A percentile compares a stretch with the other conserved stretches of the same genome.
Conservation (phyloP, 2,113 vertebrate genomes). For the Tympanuchus pallidicinctus region DNA sequence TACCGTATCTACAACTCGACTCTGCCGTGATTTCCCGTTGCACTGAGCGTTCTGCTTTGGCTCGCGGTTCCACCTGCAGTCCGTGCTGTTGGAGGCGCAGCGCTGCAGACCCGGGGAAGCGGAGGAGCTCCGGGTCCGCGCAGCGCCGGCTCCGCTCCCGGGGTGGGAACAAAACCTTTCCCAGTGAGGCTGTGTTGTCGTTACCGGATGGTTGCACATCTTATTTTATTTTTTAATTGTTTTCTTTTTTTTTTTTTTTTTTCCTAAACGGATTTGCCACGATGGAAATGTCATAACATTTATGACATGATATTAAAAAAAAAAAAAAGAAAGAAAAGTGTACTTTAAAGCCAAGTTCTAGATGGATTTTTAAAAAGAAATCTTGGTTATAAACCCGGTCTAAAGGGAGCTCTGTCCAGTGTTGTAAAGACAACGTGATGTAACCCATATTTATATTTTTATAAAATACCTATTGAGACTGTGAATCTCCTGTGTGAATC, state of each 20-base stretch:
- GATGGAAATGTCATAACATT: constrained; percentile 96
- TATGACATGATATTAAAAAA: constrained; percentile 88
- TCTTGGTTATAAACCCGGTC: constrained; percentile 82
- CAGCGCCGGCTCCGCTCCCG: too few species aligned
- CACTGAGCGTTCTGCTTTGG: constrained; percentile 89
- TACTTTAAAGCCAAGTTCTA: constrained; percentile 90
- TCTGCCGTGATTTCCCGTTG: constrained; percentile 81
- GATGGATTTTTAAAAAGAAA: constrained; percentile 81
- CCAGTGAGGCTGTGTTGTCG: constrained; percentile 81
- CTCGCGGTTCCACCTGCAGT: constrained; percentile 81
- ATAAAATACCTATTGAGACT: constrained; percentile 83
- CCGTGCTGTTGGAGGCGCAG: constrained; percentile 36
- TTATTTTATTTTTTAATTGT: background rate
- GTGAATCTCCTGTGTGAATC: constrained; percentile 83
- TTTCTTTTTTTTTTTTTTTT: constrained; percentile 66
- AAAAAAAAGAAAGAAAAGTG: constrained; percentile 57
- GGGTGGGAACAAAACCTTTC: constrained; percentile 85
- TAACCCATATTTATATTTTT: constrained; percentile 86
- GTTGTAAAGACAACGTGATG: constrained; percentile 82
- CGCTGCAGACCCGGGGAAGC: too few species aligned
- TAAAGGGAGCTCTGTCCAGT: constrained; percentile 79
- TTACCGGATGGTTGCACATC: constrained; percentile 87
- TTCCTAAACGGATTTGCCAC: constrained; percentile 81
- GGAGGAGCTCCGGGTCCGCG: too few species aligned
- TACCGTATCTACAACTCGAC: constrained; percentile 73